Evolutionary conservation across 2,888 invertebrate genomes (phyloP), one percentile per base, ranked within the genome.

Genomic region (Drosophila nigritarsus): DNA sequence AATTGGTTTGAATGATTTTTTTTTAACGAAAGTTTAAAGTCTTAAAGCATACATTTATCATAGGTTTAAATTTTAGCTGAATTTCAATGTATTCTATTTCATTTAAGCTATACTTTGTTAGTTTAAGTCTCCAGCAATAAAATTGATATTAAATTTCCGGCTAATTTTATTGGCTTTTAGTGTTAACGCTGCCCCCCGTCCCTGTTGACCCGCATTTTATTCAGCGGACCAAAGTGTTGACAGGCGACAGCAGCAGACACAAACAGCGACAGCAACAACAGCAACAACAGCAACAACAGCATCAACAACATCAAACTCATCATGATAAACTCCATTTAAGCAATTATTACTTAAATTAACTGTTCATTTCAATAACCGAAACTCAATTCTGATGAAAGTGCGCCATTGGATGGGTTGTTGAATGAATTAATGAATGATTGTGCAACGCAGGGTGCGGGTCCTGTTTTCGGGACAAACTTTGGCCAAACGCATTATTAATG

Each of bases 291-390:
- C 65, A 65, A 6, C 38, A 56, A 8, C 11, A 38, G 48, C 65
- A 59, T 11, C 13, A 49, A 48, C 20, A 34, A 27, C 32, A 51
- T 27, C 2, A 45, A 64, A 49, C 24, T 50, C 80, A 74, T 68
- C 72, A 65, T 53, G 82, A 82, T 80, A 77, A 74, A 78, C 61
- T 78, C 55, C 66, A 76, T 85, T 77, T 76, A 84, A 84, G 54
- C 88, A 85, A 89, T 82, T 80, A 85, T 85, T 78, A 76, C 70
- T 87, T 78, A 78, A 88, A 90, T 87, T 85, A 80, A 88, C 78
- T 80, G 90, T 87, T 86, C 82, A 85, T 87, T 85, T 82, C 79
- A 79, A 75, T 84, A 75, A 70, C 40, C 73, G 50, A 55, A 38
- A 36, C 30, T 54, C 48, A 48, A 53, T 45, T 27, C 20, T 30